These are phyloP conservation scores for Calliopsis andreniformis DNA, from an alignment of 1,140 invertebrate genomes.

Conservation along the genomic window DNA sequence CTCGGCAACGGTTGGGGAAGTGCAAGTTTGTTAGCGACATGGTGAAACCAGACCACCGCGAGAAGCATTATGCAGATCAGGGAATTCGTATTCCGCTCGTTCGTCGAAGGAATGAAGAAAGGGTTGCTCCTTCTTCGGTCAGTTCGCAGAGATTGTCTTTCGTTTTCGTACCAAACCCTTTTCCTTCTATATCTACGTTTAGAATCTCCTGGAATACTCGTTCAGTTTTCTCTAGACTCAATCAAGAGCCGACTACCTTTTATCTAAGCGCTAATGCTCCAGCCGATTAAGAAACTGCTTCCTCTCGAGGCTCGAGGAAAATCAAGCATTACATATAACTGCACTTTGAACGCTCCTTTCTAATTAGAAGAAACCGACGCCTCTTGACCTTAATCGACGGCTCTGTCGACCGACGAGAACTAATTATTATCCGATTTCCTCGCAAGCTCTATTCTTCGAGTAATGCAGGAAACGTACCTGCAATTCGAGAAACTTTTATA, in stretches of 20 bases:
- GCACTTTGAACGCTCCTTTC: conserved; percentile 19
- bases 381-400: conserved; percentile 54
- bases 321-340: conserved; percentile 26
- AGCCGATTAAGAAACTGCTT: conserved; percentile 30
- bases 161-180: neutral
- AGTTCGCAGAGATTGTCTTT: neutral
- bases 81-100: conserved; percentile 54
- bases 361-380: conserved; percentile 46
- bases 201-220: neutral
- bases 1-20: conserved; percentile 44
- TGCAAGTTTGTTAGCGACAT: conserved; percentile 62
- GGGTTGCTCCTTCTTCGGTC: neutral
- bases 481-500: too few species aligned
- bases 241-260: neutral
- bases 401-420: conserved; percentile 9
- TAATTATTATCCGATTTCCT: conserved; percentile 56
- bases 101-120: neutral
- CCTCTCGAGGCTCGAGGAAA: neutral
- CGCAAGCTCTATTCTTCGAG: conserved; percentile 21
- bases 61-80: conserved; percentile 63
- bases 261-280: conserved; percentile 29
- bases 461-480: too few species aligned
- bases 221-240: neutral
- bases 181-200: neutral
- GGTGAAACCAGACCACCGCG: conserved; percentile 32